Evolutionary conservation across 2,797 vertebrate genomes (phyloP).

Genomic region (Myripristis jacobus): DNA sequence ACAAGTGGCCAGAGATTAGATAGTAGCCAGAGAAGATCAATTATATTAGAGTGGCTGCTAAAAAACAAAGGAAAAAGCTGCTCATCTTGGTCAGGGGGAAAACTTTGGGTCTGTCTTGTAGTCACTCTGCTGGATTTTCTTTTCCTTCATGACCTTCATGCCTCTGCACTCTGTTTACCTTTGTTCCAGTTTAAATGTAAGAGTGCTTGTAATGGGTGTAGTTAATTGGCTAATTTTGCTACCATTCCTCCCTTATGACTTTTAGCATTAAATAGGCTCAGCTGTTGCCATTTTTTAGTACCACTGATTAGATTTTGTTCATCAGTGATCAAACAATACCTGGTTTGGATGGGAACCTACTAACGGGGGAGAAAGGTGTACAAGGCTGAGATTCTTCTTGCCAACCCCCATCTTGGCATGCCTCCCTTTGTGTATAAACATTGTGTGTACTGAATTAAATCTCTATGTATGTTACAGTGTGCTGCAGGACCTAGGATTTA

Average conservation of each 20-base stretch:
- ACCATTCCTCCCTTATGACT: conserved; percentile 1
- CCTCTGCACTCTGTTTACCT: background rate
- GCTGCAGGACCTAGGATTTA: background rate
- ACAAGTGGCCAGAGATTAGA: background rate
- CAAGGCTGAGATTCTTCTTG: background rate
- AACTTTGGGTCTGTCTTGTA: no score
- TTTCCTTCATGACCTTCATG: background rate
- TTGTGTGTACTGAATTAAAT: background rate
- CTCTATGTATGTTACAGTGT: background rate
- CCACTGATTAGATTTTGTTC: no score
- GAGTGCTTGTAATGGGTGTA: background rate
- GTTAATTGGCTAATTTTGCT: conserved; percentile 13
- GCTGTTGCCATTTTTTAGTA: conserved; percentile 2
- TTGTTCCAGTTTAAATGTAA: conserved; percentile 7
- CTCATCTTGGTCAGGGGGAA: no score
- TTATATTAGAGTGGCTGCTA: background rate
- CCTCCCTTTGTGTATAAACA: background rate
- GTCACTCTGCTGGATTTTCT: no score
- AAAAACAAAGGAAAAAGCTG: no score
- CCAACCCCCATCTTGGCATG: background rate
- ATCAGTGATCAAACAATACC: no score
- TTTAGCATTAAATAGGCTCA: background rate
- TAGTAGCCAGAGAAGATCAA: background rate
- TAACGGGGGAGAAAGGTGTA: background rate
- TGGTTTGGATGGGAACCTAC: background rate